Conservation (phyloP, 2,113 vertebrate genomes). For the Mastomys coucha region DNA sequence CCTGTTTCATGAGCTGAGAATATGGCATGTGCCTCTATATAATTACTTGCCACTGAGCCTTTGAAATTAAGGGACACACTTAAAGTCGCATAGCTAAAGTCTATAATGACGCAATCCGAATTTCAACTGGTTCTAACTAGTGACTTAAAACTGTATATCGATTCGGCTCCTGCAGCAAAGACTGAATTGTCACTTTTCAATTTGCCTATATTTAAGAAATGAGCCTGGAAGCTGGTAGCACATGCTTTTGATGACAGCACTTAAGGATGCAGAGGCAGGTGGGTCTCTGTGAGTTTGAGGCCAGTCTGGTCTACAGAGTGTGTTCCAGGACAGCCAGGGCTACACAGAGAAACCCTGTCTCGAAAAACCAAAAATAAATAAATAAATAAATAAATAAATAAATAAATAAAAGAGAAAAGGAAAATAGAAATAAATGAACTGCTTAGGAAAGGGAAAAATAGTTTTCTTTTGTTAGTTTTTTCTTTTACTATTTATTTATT, state of each 20-base stretch:
- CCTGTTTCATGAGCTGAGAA: not conserved
- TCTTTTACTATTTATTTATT: no score
- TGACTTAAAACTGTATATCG: not conserved
- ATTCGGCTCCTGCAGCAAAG: not conserved
- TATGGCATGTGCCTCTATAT: not conserved
- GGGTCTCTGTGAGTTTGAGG: not conserved
- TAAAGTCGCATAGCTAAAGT: not conserved
- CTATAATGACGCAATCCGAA: slow-evolving; percentile 8
- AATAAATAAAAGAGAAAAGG: no score
- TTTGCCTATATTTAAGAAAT: slow-evolving; percentile 28
- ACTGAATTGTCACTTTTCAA: not conserved
- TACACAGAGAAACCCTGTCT: not conserved
- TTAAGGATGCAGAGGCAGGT: not conserved
- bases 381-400: no score
- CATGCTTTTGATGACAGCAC: not conserved
- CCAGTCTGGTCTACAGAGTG: not conserved
- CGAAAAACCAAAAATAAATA: not conserved
- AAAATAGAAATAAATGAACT: not conserved
- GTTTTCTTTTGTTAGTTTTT: not conserved
- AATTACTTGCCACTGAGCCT: not conserved
- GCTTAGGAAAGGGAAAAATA: not conserved
- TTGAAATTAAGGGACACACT: slow-evolving; percentile 21
- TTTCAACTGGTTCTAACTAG: slow-evolving; percentile 15
- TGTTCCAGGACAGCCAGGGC: not conserved
- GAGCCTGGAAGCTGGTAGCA: not conserved